Evolutionary conservation across 92 coral and sea anemone species (phyloP), one percentile per base, ranked within the genome.

Genomic region (Bergia puertoricense): DNA sequence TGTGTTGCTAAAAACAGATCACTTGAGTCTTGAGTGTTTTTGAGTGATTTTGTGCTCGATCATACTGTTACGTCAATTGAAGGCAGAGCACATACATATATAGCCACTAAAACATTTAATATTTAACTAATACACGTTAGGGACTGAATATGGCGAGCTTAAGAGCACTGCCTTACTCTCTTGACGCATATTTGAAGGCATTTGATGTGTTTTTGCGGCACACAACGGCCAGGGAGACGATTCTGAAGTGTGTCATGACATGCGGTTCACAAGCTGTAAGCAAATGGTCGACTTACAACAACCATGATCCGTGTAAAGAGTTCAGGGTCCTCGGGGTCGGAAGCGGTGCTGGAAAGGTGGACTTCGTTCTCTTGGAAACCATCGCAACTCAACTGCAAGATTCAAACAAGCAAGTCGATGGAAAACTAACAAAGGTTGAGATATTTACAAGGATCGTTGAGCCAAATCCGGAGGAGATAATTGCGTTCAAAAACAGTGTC

Each of bases 271-370:
- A 73, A 9, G 93, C 86, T 20, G 79, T 85, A 6, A 80, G 40
- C 54, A 84, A 69, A 59, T 81, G 86, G 68, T 42, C 81, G 5
- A 72, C 30, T 30, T 30, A 62, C 22, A 67, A 84, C 48, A 71
- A 86, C 77, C 15, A 69, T 10, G 88, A 88, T 16, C 40, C 37
- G 44, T 46, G 75, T 80, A 56, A 39, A 69, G n/a, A 85, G 5
- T 85, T 91, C 22, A 83, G 81, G 15, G 82, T 91, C 54, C 85
- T 91, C 1, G 93, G 93, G 7, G 83, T 91, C 57, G 93, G 93
- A 9, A 91, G 93, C n/a, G 93, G 93, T 4, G 76, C 76, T 0
- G 91, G 93, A 3, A 85, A 91, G 46, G 82, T 85, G 48, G 93
- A 91, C 38, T 13, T 91, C 15, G 41, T 91, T 2, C 38, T 88